These are phyloP conservation scores for Parauchenoglanis ngamensis DNA, from an alignment of 2,797 vertebrate genomes.

Conservation along the genomic window DNA sequence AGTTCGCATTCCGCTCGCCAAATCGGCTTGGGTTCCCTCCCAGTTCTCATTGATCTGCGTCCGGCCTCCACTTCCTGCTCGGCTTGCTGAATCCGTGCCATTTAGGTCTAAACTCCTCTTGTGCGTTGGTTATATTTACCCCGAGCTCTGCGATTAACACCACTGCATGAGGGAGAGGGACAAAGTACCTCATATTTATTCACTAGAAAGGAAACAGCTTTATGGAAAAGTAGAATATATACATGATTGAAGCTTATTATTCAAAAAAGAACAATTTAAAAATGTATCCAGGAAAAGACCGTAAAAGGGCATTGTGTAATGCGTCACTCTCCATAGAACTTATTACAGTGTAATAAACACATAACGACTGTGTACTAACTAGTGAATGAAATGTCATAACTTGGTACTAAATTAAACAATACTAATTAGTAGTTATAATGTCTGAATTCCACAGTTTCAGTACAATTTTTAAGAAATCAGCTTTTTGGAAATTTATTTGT, in stretches of 20 bases:
- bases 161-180: background rate
- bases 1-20: slow-evolving; percentile 35
- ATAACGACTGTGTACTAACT: background rate
- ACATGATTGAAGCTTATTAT: background rate
- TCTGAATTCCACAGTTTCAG: background rate
- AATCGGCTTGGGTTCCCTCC: slow-evolving; percentile 41
- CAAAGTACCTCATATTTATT: background rate
- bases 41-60: slow-evolving; percentile 41
- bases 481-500: background rate
- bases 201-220: background rate
- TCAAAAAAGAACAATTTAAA: background rate
- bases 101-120: slow-evolving; percentile 20
- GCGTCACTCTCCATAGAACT: background rate
- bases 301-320: background rate
- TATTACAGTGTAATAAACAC: background rate
- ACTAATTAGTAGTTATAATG: background rate
- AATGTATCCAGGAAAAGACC: background rate
- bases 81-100: slow-evolving; percentile 15
- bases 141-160: slow-evolving; percentile 17
- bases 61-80: slow-evolving; percentile 36
- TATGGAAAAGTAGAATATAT: background rate
- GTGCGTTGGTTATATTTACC: background rate
- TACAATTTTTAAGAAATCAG: background rate
- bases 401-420: background rate
- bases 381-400: background rate